Base-by-base conservation (phyloP, 2,888 invertebrate species). In the Trachelus tabidus region DNA sequence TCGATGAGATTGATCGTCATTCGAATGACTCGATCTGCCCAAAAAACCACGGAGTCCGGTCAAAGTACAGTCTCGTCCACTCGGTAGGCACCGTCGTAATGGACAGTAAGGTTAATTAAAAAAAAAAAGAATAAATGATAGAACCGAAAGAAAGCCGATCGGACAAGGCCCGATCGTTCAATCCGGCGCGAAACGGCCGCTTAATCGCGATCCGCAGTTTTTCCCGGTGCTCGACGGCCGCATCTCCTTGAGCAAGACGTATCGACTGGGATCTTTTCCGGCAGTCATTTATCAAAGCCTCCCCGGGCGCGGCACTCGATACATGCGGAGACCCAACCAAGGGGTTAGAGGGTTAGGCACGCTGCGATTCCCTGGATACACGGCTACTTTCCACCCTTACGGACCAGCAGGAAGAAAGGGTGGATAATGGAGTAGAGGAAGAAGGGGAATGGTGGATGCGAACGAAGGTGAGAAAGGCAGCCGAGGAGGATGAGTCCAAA, bases 281-380 rank as follows among this genome's bases (percentile, higher is more conserved):
- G 73, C 87, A 84, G 89, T 89, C 89, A 89, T 90, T 90, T 90
- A 90, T 90, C 90, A 90, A 88, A 88, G 89, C 88, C 89, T 85
- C 75, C 80, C 79, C 80, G 80, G n/a, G 31, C 15, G 71, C 77
- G 75, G 68, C 76, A 79, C 83, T 81, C 81, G 79, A 78, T 77
- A 80, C 79, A 77, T 77, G 76, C 79, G 76, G 78, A 79, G 34
- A 71, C 12, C 71, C 33, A 33, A 71, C 71, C 71, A 71, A 71
- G 71, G 71, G 31, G 71, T 71, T 35, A 35, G 35, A 31, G 71
- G 71, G 71, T 71, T 71, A 71, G 71, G 71, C 71, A 71, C 71
- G 34, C 31, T 34, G 71, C 71, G 71, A 71, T 71, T 34, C 56
- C 56, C 56, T 56, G 56, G 56, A 56, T 56, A 56, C 56, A 23